Evolutionary conservation across 2,113 vertebrate species (phyloP), one percentile per base, ranked within the genome.

Genomic region (Chaenocephalus aceratus): DNA sequence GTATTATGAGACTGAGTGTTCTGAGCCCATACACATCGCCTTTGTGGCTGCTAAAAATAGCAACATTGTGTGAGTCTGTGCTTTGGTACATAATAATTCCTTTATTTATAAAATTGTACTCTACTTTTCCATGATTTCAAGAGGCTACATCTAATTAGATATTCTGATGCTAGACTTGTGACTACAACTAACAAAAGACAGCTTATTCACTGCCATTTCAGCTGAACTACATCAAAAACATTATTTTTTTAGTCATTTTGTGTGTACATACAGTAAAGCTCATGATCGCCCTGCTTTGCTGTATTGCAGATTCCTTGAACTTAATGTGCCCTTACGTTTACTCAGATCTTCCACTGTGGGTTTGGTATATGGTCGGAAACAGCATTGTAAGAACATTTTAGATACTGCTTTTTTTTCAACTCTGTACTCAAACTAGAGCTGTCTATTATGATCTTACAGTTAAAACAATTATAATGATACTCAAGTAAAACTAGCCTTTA

Each of bases 251-350:
- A 69, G 66, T 46, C 12, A 36, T 16, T 16, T 36, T 63, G 44
- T 9, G 1, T 23, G 9, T 66, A 45, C 26, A 45, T 16, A 41
- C 36, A 41, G 36, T 41, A 10, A 60, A 70, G 10, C 44, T 59
- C 41, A 48, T 30, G 14, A 48, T 71, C 8, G 10, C 21, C 9
- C 16, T 12, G n/a, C 9, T 30, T 18, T 52, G 44, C 18, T 61
- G 13, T 62, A 21, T 15, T 72, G 46, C 45, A 72, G 46, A 62
- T 44, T 41, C 18, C 7, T 62, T 64, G 63, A 12, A 48, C n/a
- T 44, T 41, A 36, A 48, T 49, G 23, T 62, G n/a, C 46, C 34
- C 54, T 46, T 15, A 45, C 1, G 4, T 30, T 65, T 5, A 45
- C 18, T 57, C 18, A 4, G 30, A 21, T 66, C 44, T 18, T 58